Evolutionary conservation across 1,140 invertebrate species (phyloP), one percentile per base, ranked within the genome.

Genomic region (Bombus superbus): DNA sequence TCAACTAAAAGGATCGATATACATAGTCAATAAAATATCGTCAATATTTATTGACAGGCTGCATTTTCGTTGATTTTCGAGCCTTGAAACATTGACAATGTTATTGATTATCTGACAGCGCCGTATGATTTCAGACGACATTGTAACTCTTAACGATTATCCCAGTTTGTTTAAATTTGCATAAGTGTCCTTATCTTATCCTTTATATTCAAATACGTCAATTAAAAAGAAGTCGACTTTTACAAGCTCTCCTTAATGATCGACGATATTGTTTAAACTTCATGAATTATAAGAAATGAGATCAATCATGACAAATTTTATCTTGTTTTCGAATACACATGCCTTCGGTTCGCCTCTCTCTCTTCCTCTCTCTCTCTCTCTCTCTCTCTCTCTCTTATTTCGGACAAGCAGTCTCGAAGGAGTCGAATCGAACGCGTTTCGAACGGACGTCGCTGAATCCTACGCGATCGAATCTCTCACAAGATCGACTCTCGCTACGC

Each of bases 401-500:
- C 59, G 47, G 22, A 35, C 53, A 22, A n/a, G 18, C 32, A 42
- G 71, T 77, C 47, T 53, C 22, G 18, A 32, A 18, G 5, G 44
- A 59, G 38, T 40, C 35, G 57, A 73, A 88, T 64, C 47, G 47
- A 53, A 53, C 47, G 47, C 18, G 47, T 53, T 53, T 53, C 47
- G 47, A 53, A 53, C 47, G 57, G 57, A 83, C 83, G 71, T 74
- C 42, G 68, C n/a, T 22, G 53, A 73, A 57, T 83, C 85, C 88
- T 72, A 86, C 88, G 73, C 71, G 79, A 79, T 57, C 44, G 59
- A 79, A 81, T 71, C 73, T 68, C 40, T 35, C 71, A 62, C 47
- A 71, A 53, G 35, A 22, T 68, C 32, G 38, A 42, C 47, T 75
- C 40, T 74, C 53, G 47, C 40, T 28, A 35, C 73, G 59, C 15